Evolutionary conservation across 1,140 invertebrate genomes (phyloP), one percentile per base, ranked within the genome.

Genomic region (Aricia agestis): DNA sequence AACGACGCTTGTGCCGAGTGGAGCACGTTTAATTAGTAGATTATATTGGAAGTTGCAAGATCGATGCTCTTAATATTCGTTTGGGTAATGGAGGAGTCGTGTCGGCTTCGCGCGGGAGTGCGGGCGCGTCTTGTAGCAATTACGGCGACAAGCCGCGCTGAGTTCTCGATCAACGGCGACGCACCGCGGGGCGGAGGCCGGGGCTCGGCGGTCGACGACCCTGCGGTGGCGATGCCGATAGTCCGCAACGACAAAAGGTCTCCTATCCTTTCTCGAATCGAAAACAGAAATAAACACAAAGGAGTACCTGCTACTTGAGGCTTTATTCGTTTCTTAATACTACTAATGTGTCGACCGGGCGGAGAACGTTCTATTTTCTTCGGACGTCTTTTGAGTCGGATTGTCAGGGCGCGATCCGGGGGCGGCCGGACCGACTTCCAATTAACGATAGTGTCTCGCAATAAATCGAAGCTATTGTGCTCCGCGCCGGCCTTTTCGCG

Each of bases 71-170:
- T 52, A 3, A 9, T 52, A 9, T 52, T 52, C 9, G 45, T 52
- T 36, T 36, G 6, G 36, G 45, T 52, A 52, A 52, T 52, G 45
- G 10, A 63, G 18, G 18, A 63, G 10, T 10, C 10, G 59, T 63
- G 59, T 63, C 19, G n/a, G 58, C 13, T n/a, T 17, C n/a, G n/a
- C 4, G 15, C 17, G 18, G 58, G 58, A 36, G 36, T 36, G 36
- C 36, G 36, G 58, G 6, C n/a, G 59, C 59, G 18, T 63, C 59
- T 63, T 63, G 59, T 63, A 63, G 17, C 19, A 63, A 63, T 63
- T 63, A 63, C 59, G 1, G 59, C 59, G 59, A 63, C 59, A 25
- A 63, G 59, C 59, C 6, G 4, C 18, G 59, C 59, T 1, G 59
- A 63, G 59, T 63, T 63, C 25, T 31, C 59, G 11, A 63, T 63